Conservation (phyloP, 2,113 vertebrate genomes). For the Cacatua alba region DNA sequence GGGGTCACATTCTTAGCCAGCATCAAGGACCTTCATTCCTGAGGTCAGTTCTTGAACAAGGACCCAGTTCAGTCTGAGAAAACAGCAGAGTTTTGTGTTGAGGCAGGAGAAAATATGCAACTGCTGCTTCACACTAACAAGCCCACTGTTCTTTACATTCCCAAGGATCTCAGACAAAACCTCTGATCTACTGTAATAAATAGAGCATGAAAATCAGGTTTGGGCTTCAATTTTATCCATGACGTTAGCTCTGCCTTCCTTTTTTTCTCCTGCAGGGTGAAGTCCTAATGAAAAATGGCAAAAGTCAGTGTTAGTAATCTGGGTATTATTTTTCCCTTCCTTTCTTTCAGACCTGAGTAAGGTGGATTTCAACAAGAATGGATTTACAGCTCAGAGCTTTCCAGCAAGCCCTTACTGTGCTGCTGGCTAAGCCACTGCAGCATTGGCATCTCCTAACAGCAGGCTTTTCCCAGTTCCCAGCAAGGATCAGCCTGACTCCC, state of each 20-base stretch:
- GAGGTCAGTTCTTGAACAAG: background rate
- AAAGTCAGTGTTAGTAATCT: slow-evolving; percentile 31
- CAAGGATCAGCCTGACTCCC: background rate
- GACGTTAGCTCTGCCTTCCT: slow-evolving; percentile 62
- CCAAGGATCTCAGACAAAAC: slow-evolving; percentile 56
- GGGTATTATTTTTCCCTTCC: background rate
- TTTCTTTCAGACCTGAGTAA: background rate
- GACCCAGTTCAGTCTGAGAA: background rate
- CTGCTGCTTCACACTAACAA: background rate
- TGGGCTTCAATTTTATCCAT: slow-evolving; percentile 66
- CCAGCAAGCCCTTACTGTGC: rapidly evolving
- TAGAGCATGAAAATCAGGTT: slow-evolving; percentile 76
- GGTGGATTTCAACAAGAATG: background rate
- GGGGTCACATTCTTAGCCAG: background rate
- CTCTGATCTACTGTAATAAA: slow-evolving; percentile 67
- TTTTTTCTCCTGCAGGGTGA: slow-evolving; percentile 53
- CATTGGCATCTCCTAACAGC: background rate
- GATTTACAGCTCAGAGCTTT: background rate
- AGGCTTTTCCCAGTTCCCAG: background rate
- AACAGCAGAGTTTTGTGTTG: background rate
- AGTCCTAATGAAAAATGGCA: slow-evolving; percentile 8
- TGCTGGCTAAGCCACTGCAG: background rate
- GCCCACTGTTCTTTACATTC: slow-evolving; percentile 53
- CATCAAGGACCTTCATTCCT: background rate
- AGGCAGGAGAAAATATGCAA: background rate